Conservation (phyloP, 1,140 invertebrate species). For the Euglossa dilemma region DNA sequence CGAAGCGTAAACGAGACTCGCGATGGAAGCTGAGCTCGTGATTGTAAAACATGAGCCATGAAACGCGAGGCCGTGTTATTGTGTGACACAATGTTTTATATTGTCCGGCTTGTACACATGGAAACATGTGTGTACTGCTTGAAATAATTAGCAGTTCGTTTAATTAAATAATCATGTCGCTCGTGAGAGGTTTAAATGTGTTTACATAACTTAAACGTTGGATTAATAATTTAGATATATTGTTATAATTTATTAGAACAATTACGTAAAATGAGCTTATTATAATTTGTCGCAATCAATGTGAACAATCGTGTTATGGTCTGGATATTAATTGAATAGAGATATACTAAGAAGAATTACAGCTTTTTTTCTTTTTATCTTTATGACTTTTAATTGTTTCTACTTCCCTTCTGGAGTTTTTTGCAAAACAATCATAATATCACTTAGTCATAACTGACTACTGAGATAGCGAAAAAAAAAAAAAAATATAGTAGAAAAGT, state of each 20-base stretch:
- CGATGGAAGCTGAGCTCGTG: background rate
- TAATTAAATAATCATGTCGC: background rate
- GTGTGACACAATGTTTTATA: background rate
- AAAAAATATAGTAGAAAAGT: too few species aligned
- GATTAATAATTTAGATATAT: background rate
- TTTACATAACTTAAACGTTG: background rate
- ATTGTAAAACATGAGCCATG: background rate
- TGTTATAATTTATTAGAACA: too few species aligned
- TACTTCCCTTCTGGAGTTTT: too few species aligned
- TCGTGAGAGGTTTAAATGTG: background rate
- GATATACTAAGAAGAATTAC: too few species aligned
- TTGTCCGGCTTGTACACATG: background rate
- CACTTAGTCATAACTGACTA: too few species aligned
- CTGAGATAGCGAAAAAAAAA: too few species aligned
- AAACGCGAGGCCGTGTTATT: background rate
- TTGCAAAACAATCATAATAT: too few species aligned
- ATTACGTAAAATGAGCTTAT: background rate
- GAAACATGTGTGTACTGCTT: background rate
- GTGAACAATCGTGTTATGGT: too few species aligned
- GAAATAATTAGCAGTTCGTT: background rate
- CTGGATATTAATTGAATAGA: too few species aligned
- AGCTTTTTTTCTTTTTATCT: too few species aligned
- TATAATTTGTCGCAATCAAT: too few species aligned
- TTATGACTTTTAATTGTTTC: too few species aligned
- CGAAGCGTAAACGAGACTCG: constrained; percentile 53